Base-by-base conservation (phyloP, 2,888 invertebrate species). In the Clepsis dumicolana region DNA sequence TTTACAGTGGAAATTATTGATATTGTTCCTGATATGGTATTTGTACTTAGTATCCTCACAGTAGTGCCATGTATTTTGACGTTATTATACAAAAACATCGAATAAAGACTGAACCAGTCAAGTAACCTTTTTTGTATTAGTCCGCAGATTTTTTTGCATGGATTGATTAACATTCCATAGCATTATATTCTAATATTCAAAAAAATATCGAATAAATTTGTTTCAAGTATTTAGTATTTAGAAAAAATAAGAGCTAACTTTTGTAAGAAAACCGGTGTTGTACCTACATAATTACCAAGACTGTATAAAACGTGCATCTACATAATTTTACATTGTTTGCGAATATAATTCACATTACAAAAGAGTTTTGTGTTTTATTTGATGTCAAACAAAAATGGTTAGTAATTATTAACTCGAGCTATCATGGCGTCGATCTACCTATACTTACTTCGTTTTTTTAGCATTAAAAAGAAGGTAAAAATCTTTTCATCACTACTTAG, bases 101-200 rank as follows among this genome's bases (percentile, higher is more conserved):
- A 91, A 86, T 80, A 76, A 89, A 91, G 91, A 90, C 91, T 91
- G 90, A 90, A 72, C 73, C 83, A 82, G 87, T 87, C 86, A 71
- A 72, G 71, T 67, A 64, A 72, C 65, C 65, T 65, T 72, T 71
- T 59, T 63, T 67, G 41, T 56, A 60, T 41, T 21, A 50, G 21
- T 60, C 44, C 27, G 41, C 1, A 29, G 5, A 29, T 53, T 29
- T 16, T 4, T 53, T 14, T 32, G 32, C n/a, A 29, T 29, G 25
- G 25, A 32, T 56, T 32, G 32, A 18, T 56, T 14, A 60, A 60
- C 59, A 60, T 60, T 60, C 44, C 59, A n/a, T 52, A 52, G 25
- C 25, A 14, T 38, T 38, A 52, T 27, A n/a, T 52, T 25, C 1
- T 5, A 25, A 27, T n/a, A 48, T 12, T 52, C 52, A 21, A 48